Evolutionary conservation across 2,888 invertebrate genomes (phyloP).

Genomic region (Pedicia rivosa): DNA sequence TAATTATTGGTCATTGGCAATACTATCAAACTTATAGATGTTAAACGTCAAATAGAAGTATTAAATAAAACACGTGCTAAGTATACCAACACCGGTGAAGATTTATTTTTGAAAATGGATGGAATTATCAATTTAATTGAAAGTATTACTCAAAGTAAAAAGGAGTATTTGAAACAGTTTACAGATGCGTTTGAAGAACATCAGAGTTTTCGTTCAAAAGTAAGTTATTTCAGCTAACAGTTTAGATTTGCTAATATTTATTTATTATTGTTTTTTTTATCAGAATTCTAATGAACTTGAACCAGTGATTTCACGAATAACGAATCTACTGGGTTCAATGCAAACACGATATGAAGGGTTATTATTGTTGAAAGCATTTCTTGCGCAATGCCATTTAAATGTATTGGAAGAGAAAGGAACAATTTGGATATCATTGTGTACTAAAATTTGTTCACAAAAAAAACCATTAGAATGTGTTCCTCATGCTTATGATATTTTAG

Average conservation of each 20-base stretch:
- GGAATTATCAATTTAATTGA: constrained; percentile 16
- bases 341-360: constrained; percentile 15
- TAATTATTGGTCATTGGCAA: too few relatives aligned
- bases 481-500: constrained; percentile 14
- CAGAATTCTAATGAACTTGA: constrained; percentile 8
- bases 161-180: constrained; percentile 13
- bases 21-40: too few relatives aligned
- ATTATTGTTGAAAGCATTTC: constrained; percentile 14
- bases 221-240: constrained; percentile 10
- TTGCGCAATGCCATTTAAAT: constrained; percentile 16
- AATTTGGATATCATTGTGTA: constrained; percentile 17
- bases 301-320: constrained; percentile 15
- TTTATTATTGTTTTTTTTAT: neutral
- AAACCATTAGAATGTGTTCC: constrained; percentile 11
- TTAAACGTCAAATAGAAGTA: too few relatives aligned
- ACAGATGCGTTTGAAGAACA: constrained; percentile 18
- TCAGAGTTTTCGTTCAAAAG: constrained; percentile 16
- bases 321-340: constrained; percentile 15
- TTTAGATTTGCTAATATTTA: neutral
- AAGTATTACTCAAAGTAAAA: constrained; percentile 14
- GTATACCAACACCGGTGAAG: too few relatives aligned
- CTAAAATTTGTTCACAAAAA: constrained; percentile 17
- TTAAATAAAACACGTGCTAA: too few relatives aligned
- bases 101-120: too few relatives aligned
- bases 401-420: constrained; percentile 17